Base-by-base conservation (phyloP, 2,113 vertebrate species). In the Microtus montanus region DNA sequence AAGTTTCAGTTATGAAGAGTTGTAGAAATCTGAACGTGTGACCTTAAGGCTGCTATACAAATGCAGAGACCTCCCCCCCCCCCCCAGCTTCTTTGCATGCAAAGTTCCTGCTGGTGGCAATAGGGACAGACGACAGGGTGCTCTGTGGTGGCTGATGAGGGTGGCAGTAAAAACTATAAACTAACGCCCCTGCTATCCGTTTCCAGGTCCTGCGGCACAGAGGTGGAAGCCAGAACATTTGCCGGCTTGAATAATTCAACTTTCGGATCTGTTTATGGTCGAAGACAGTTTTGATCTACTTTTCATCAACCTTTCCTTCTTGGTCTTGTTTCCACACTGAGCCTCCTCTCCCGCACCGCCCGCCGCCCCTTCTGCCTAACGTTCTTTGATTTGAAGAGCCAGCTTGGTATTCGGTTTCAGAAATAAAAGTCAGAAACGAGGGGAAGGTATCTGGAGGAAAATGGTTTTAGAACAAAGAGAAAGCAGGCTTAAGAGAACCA, bases 141-240 rank as follows among this genome's bases (percentile, higher is more conserved):
- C 87, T 96, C 92, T 87, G 91, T 95, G 90, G 92, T 75, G 41
- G 83, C 89, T 90, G 38, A 70, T 24, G n/a, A 89, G 70, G 64
- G 92, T 75, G 89, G 95, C 92, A 89, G 78, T 87, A 91, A 63
- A 77, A 87, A 92, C 19, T 93, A 71, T 22, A 35, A 54, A 96
- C 97, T 75, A 95, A 95, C 96, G 96, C 87, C 79, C 85, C 96
- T 96, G 92, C 95, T 97, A 95, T 97, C 97, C 96, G 97, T 94
- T 97, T 95, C 92, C 92, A 97, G 90, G 95, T 95, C 96, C 96
- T 96, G 92, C 91, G 85, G 92, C 94, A 95, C 87, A 84, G 58
- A 96, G 58, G 71, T 96, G 97, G 97, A 96, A 97, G 97, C 89
- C 95, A 97, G 96, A 97, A 97, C 96, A 97, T 95, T 89, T 95